phyloP scores from a whole-genome alignment of 2,888 invertebrate species.

The Gerosis bhagava region DNA sequence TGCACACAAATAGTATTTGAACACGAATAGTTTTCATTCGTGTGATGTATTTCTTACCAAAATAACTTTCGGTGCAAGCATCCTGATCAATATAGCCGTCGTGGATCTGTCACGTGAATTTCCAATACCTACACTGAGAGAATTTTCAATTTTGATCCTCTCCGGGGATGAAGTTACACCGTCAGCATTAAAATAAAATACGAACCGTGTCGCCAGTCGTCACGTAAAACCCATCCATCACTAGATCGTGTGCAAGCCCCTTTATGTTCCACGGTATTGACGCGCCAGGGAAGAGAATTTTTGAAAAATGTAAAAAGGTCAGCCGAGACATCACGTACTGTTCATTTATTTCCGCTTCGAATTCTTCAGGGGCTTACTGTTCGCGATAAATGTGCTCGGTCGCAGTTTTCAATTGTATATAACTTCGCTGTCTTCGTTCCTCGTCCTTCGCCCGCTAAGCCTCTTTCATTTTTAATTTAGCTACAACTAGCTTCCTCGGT shows the following conservation, averaged over 20 bases:
- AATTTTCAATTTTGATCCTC: conserved; percentile 80
- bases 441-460: too few species aligned
- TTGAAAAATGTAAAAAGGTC: conserved; percentile 81
- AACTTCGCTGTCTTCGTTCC: conserved; percentile 48
- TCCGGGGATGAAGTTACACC: conserved; percentile 51
- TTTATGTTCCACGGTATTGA: conserved; percentile 59
- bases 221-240: conserved; percentile 79
- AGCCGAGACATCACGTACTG: conserved; percentile 64
- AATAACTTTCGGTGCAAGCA: neutral
- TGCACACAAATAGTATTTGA: too few species aligned
- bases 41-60: neutral
- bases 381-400: conserved; percentile 35
- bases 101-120: conserved; percentile 43
- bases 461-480: conserved; percentile 23
- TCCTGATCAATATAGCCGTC: conserved; percentile 7
- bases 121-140: conserved; percentile 63
- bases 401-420: conserved; percentile 47
- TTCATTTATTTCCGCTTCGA: conserved; percentile 72
- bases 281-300: conserved; percentile 71
- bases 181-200: conserved; percentile 76
- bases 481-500: conserved; percentile 15
- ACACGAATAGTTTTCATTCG: too few species aligned
- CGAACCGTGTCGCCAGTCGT: conserved; percentile 61
- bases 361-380: conserved; percentile 50
- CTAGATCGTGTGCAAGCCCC: conserved; percentile 41